Evolutionary conservation across 2,797 vertebrate genomes (phyloP).

Genomic region (Molothrus aeneus): DNA sequence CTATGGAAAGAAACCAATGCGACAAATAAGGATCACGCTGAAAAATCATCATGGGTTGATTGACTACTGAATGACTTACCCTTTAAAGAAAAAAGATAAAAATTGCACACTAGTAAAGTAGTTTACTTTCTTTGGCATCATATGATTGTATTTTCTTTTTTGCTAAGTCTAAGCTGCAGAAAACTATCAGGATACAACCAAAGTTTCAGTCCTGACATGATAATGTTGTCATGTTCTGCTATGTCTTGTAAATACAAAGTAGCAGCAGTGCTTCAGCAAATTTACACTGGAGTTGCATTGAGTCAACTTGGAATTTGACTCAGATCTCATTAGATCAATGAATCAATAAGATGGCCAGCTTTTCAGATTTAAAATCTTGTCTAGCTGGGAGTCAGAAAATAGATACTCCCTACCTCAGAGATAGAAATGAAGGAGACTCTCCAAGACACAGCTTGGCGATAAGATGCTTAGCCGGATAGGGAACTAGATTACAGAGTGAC

Average conservation of each 20-base stretch:
- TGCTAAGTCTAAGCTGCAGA: not conserved
- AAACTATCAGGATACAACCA: not conserved
- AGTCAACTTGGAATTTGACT: not conserved
- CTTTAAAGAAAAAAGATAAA: not conserved
- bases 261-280: not conserved
- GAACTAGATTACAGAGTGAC: not conserved
- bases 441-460: not conserved
- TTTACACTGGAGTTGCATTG: not conserved
- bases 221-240: not conserved
- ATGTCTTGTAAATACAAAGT: not conserved
- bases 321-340: not conserved
- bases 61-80: not conserved
- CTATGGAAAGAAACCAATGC: not conserved
- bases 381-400: not conserved
- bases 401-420: not conserved
- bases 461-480: not conserved
- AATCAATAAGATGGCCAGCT: not conserved
- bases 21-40: not conserved
- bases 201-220: not conserved
- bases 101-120: not conserved
- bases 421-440: not conserved
- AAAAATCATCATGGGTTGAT: not conserved
- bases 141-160: not conserved
- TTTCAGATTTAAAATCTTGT: not conserved
- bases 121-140: not conserved